Evolutionary conservation across 2,888 invertebrate species (phyloP).

Genomic region (Chymomyza fuscimana): DNA sequence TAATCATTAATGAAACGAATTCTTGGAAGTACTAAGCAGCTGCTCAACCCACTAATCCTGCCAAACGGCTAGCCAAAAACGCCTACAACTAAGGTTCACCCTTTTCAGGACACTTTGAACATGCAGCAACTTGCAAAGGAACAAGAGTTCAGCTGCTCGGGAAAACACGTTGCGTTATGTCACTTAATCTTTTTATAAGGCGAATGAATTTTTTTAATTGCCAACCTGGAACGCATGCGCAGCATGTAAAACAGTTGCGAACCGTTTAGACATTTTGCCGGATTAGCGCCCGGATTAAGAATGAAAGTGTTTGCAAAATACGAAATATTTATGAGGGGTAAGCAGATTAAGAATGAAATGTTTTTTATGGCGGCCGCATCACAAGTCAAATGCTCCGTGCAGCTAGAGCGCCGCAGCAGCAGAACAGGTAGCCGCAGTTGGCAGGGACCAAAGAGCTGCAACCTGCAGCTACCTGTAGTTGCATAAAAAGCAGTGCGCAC

Average conservation of each 20-base stretch:
- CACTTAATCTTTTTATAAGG: conserved; percentile 65
- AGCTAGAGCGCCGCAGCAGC: conserved; percentile 15
- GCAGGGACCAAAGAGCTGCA: background rate
- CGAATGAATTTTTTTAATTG: conserved; percentile 29
- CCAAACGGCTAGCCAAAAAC: background rate
- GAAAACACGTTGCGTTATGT: conserved; percentile 55
- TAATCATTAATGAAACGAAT: conserved; percentile 61
- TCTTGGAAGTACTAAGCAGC: conserved; percentile 38
- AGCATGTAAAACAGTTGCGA: conserved; percentile 4
- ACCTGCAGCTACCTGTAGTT: conserved; percentile 4
- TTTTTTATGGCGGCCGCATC: conserved; percentile 61
- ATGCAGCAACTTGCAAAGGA: conserved; percentile 30
- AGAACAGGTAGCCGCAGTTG: conserved; percentile 18
- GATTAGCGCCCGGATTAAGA: conserved; percentile 68
- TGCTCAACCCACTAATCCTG: conserved; percentile 39
- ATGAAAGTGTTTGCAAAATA: conserved; percentile 71
- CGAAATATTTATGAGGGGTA: conserved; percentile 45
- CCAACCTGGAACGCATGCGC: background rate
- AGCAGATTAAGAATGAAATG: conserved; percentile 70
- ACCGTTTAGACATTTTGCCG: conserved; percentile 17
- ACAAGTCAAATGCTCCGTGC: conserved; percentile 49
- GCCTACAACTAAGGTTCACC: conserved; percentile 35
- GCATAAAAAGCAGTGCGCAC: conserved; percentile 43
- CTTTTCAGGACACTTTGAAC: conserved; percentile 38
- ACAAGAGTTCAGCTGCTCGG: conserved; percentile 57